Percentiles rank a stretch among this genome's conserved stretches.
Evolutionary conservation across 2,888 invertebrate species (phyloP).

Genomic region (Epistrophe grossulariae): DNA sequence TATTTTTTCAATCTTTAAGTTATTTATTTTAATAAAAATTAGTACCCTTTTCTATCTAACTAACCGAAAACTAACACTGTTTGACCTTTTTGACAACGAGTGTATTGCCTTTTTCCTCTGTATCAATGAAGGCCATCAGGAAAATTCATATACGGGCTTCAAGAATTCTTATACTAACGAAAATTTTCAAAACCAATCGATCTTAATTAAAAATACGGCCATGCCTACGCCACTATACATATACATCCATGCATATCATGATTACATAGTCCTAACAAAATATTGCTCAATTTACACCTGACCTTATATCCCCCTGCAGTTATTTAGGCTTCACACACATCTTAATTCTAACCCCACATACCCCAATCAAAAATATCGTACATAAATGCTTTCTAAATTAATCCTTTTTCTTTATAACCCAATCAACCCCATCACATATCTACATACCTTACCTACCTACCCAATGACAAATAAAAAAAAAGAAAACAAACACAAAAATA

Average conservation of each 20-base stretch:
- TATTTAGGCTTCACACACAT: neutral
- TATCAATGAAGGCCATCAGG: too few relatives aligned
- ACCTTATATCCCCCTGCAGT: conserved; percentile 29
- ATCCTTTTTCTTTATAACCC: neutral
- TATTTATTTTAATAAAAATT: too few relatives aligned
- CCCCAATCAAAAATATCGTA: conserved; percentile 20
- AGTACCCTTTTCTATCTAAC: too few relatives aligned
- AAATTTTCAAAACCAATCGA: neutral
- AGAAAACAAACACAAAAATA: conserved; percentile 1
- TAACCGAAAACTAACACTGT: too few relatives aligned
- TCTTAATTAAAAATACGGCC: neutral
- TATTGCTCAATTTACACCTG: conserved; percentile 39
- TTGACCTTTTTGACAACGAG: too few relatives aligned
- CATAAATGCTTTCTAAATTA: conserved; percentile 13
- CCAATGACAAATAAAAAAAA: conserved; percentile 10
- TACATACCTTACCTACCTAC: too few relatives aligned
- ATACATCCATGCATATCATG: neutral
- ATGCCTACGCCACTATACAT: neutral
- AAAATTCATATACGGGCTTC: too few relatives aligned
- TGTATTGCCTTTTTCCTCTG: too few relatives aligned
- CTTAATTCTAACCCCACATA: neutral
- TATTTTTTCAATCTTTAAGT: too few relatives aligned
- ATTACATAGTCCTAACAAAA: conserved; percentile 17
- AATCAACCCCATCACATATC: neutral
- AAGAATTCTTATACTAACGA: too few relatives aligned